A percentile compares a stretch with the other conserved stretches of the same genome.
Conservation (phyloP, 2,113 vertebrate genomes). For the Menura novaehollandiae region DNA sequence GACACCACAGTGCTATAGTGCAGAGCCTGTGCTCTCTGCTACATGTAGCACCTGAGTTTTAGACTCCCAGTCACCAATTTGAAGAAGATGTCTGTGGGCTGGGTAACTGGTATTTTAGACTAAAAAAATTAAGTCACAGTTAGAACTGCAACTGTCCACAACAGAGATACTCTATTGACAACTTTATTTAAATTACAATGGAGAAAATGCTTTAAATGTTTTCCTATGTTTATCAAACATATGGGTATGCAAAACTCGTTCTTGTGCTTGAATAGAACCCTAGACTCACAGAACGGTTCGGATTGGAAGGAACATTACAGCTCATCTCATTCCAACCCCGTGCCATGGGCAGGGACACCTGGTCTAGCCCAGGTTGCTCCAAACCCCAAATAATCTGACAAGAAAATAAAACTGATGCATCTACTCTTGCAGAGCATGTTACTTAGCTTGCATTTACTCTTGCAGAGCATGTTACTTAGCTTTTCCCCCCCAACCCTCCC, state of each 20-base stretch:
- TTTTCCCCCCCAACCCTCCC: not conserved
- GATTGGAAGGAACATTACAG: not conserved
- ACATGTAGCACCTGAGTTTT: fast-evolving
- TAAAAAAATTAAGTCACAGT: not conserved
- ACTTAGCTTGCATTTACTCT: not conserved
- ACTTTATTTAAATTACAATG: not conserved
- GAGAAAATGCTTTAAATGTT: not conserved
- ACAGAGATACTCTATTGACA: not conserved
- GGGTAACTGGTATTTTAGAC: not conserved
- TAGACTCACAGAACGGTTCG: not conserved
- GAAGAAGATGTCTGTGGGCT: not conserved
- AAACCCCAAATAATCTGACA: not conserved
- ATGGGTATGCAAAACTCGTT: not conserved
- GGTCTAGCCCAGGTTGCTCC: not conserved
- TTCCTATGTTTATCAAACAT: not conserved
- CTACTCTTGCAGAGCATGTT: not conserved
- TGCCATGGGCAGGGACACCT: not conserved
- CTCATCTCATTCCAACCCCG: not conserved
- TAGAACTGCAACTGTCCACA: not conserved
- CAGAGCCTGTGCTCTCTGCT: not conserved
- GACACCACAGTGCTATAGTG: not conserved
- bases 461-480: not conserved
- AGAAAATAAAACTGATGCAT: not conserved
- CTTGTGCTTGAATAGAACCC: not conserved
- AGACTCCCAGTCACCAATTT: not conserved